Conservation (phyloP, 2,113 vertebrate species). For the Pterocles gutturalis region DNA sequence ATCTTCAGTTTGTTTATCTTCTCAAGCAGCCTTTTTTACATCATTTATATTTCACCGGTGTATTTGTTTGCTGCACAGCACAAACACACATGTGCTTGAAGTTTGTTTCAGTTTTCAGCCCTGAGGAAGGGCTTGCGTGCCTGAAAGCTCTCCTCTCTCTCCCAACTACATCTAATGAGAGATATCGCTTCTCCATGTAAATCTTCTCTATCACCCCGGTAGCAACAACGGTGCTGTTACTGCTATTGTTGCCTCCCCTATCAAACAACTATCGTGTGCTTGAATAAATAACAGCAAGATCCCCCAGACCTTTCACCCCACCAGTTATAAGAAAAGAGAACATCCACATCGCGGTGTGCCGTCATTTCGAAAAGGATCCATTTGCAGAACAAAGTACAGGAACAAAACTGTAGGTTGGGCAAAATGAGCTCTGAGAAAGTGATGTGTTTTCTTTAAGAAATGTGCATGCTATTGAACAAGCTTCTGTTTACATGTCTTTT, state of each 20-base stretch:
- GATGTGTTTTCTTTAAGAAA: conserved; percentile 5
- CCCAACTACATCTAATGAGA: neutral
- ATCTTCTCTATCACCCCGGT: neutral
- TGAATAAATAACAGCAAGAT: neutral
- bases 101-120: neutral
- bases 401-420: neutral
- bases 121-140: neutral
- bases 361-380: conserved; percentile 13
- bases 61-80: neutral
- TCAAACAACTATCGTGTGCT: neutral
- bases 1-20: conserved; percentile 8
- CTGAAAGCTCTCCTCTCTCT: neutral
- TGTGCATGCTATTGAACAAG: neutral
- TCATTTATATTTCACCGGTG: neutral
- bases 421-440: neutral
- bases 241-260: neutral
- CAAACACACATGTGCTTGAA: neutral
- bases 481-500: conserved; percentile 16
- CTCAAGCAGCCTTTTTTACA: neutral
- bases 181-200: neutral
- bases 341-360: neutral
- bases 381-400: conserved; percentile 44
- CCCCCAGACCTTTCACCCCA: neutral
- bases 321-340: conserved; percentile 25
- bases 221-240: neutral